Evolutionary conservation across 64 coral and sea anemone species (phyloP).

Genomic region (Hydrozoanthus tunicans): DNA sequence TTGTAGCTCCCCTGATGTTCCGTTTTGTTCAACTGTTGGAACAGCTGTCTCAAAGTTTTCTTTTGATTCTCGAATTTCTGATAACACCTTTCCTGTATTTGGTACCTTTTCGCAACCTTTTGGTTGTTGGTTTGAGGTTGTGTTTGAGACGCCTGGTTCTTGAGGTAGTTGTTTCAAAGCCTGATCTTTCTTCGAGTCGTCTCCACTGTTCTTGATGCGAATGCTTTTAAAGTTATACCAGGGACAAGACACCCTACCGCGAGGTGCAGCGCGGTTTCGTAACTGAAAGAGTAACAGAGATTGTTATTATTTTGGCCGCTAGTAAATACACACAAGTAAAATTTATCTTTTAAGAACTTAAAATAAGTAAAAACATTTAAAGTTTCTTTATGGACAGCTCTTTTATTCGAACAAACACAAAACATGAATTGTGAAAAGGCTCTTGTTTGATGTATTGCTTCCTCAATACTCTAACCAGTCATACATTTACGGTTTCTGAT

Average conservation of each 20-base stretch:
- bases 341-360: no score
- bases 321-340: no score
- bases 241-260: constrained; percentile 12
- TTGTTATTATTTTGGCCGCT: neutral
- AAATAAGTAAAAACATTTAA: no score
- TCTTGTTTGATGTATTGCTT: no score
- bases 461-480: no score
- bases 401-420: no score
- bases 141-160: neutral
- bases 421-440: no score
- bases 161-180: neutral
- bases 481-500: no score
- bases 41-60: neutral
- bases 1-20: neutral
- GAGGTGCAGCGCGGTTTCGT: neutral
- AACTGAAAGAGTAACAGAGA: constrained; percentile 14
- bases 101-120: neutral
- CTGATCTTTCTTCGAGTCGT: neutral
- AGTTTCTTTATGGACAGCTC: no score
- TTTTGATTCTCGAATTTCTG: neutral
- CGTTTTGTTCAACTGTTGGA: neutral
- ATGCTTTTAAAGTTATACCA: constrained; percentile 43
- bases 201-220: neutral
- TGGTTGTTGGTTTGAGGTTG: neutral
- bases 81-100: neutral